These are phyloP conservation scores for Perodicticus potto DNA, from an alignment of 2,797 vertebrate genomes.

Conservation along the genomic window DNA sequence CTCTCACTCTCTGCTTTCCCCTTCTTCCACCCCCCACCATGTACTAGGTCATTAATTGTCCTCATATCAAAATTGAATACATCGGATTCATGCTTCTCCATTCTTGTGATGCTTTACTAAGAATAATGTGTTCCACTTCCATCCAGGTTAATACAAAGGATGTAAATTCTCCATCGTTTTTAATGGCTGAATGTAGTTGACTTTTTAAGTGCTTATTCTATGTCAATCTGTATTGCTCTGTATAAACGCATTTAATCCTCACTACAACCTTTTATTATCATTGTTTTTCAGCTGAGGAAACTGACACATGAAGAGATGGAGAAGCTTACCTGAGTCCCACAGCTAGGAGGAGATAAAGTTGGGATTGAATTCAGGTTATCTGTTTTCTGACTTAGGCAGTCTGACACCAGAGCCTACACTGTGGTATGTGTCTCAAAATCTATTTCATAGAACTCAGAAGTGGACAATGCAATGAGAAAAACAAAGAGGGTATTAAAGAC, in stretches of 20 bases:
- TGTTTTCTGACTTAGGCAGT: background rate
- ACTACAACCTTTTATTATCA: background rate
- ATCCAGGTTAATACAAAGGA: too few species aligned
- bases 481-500: fast-evolving
- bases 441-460: background rate
- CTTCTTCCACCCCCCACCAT: too few species aligned
- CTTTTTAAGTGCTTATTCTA: background rate
- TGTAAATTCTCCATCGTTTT: too few species aligned
- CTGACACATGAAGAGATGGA: background rate
- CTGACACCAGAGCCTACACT: background rate
- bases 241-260: background rate
- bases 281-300: background rate
- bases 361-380: background rate
- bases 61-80: too few species aligned
- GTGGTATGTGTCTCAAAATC: background rate
- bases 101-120: too few species aligned
- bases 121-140: too few species aligned
- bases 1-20: too few species aligned
- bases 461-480: background rate
- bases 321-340: background rate
- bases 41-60: too few species aligned
- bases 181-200: background rate
- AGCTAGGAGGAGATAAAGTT: background rate
- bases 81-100: too few species aligned
- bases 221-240: background rate